Conservation (phyloP, 2,113 vertebrate species). For the Cnemophilus loriae region DNA sequence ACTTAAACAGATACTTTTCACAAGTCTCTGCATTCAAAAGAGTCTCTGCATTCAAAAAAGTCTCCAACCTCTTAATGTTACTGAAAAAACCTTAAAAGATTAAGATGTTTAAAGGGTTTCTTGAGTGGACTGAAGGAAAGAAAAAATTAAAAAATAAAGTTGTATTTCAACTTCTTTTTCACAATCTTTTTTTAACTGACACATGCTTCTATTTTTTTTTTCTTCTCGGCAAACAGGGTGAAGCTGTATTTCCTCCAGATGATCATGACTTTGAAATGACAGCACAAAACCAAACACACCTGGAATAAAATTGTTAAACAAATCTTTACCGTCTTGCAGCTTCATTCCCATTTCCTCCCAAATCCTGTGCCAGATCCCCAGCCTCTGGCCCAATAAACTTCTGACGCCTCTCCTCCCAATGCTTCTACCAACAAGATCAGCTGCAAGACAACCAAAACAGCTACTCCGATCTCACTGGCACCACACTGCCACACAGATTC, state of each 20-base stretch:
- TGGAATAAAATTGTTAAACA: background rate
- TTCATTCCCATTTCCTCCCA: background rate
- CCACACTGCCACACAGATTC: background rate
- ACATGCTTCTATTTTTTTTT: background rate
- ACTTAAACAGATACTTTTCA: background rate
- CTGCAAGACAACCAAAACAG: background rate
- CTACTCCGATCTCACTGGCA: background rate
- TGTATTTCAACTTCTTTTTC: background rate
- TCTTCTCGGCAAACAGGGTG: background rate
- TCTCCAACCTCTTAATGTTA: background rate
- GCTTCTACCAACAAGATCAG: background rate
- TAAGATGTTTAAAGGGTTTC: background rate
- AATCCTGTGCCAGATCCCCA: background rate
- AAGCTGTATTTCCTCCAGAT: background rate
- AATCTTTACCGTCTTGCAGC: background rate
- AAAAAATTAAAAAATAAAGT: background rate
- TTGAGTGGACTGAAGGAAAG: background rate
- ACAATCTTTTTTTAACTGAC: background rate
- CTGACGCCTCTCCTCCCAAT: fast-evolving
- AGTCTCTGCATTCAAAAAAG: background rate
- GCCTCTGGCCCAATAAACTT: background rate
- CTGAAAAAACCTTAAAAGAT: background rate
- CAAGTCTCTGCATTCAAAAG: background rate
- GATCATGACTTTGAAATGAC: background rate
- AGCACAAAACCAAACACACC: background rate